phyloP scores from a whole-genome alignment of 2,113 vertebrate genomes.

The Excalfactoria chinensis region DNA sequence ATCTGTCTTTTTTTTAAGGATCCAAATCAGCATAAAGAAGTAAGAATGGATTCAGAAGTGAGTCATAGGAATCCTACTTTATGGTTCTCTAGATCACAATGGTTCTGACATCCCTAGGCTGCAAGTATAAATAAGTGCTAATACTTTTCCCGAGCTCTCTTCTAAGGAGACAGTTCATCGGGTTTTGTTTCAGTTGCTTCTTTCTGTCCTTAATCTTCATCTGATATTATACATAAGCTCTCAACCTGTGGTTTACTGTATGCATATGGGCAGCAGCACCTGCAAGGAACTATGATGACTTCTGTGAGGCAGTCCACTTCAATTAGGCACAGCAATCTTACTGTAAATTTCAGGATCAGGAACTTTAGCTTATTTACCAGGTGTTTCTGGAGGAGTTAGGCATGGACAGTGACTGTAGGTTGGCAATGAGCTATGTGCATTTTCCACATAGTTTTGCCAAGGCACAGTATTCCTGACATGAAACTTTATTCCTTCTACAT shows the following conservation, averaged over 20 bases:
- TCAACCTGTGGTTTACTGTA: background rate
- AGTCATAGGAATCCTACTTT: background rate
- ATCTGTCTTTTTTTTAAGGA: background rate
- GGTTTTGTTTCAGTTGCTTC: background rate
- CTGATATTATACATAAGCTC: background rate
- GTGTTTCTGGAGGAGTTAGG: background rate
- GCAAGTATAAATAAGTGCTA: background rate
- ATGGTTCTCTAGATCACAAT: background rate
- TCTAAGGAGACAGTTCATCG: background rate
- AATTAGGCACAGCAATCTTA: background rate
- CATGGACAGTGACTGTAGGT: background rate
- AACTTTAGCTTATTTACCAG: background rate
- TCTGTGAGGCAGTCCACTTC: background rate
- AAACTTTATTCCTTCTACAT: background rate
- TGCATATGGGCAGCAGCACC: slow-evolving; percentile 22
- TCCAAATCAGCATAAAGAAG: background rate
- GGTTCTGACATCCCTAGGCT: background rate
- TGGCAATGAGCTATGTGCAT: background rate
- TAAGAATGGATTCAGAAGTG: background rate
- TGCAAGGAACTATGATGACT: background rate
- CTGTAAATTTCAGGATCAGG: background rate
- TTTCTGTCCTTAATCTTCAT: background rate
- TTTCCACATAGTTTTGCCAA: background rate
- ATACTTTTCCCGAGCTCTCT: background rate
- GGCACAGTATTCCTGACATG: background rate